Conservation (phyloP, 1,140 invertebrate species). For the Trachymyrmex cornetzi region DNA sequence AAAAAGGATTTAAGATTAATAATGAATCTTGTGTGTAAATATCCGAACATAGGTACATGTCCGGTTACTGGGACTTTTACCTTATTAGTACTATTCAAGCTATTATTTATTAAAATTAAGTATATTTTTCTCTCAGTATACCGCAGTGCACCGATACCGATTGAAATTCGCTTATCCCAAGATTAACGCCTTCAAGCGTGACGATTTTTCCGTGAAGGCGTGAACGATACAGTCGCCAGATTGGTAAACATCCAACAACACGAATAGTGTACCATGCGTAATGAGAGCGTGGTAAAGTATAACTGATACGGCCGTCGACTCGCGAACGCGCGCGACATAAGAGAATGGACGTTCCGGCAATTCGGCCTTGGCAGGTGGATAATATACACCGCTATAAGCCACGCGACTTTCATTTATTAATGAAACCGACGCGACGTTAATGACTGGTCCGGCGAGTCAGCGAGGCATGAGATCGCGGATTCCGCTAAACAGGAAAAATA, state of each 20-base stretch:
- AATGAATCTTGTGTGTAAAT: no score
- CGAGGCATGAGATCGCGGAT: constrained; percentile 8
- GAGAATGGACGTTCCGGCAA: neutral
- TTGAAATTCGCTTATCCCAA: neutral
- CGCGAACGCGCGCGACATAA: neutral
- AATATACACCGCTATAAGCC: neutral
- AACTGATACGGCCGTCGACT: neutral
- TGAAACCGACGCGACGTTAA: constrained; percentile 39
- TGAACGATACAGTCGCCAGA: neutral
- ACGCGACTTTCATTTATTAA: constrained; percentile 40
- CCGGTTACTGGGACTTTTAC: no score
- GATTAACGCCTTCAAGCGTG: neutral
- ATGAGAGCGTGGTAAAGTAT: neutral
- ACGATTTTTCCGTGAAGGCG: neutral
- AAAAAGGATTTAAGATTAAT: no score
- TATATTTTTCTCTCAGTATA: no score
- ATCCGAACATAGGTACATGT: no score
- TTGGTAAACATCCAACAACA: neutral
- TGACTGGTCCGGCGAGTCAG: neutral
- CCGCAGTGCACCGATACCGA: neutral
- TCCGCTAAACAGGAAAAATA: constrained; percentile 7
- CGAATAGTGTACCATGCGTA: neutral
- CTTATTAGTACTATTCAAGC: no score
- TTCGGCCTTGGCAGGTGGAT: constrained; percentile 6
- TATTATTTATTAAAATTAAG: no score